These are phyloP conservation scores for Orestias chungarensis DNA, from an alignment of 2,797 vertebrate species.

Conservation along the genomic window DNA sequence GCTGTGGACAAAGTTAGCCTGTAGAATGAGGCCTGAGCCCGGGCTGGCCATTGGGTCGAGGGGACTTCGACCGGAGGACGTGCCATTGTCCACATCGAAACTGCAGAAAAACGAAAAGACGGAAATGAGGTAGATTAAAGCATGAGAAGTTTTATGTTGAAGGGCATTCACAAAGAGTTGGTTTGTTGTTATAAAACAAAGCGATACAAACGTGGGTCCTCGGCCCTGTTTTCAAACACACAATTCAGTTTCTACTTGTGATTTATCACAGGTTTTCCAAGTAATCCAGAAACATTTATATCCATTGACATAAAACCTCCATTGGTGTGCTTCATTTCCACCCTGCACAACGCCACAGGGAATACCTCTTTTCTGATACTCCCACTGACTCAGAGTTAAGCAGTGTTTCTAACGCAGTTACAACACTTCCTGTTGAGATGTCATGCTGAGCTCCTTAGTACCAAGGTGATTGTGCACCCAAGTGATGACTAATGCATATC, in stretches of 20 bases:
- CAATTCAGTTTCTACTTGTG: conserved; percentile 8
- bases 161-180: background rate
- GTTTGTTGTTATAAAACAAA: background rate
- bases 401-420: conserved; percentile 42
- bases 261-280: conserved; percentile 12
- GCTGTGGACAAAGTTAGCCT: conserved; percentile 98
- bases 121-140: background rate
- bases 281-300: conserved; percentile 14
- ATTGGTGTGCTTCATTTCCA: background rate
- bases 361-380: conserved; percentile 34
- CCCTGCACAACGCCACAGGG: conserved; percentile 24
- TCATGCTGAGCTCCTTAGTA: conserved; percentile 61
- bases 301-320: background rate
- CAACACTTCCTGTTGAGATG: conserved; percentile 39
- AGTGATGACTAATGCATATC: conserved; percentile 58
- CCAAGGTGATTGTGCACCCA: conserved; percentile 52
- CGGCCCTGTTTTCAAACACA: background rate
- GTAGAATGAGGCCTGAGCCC: conserved; percentile 96
- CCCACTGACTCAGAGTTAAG: conserved; percentile 41
- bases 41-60: conserved; percentile 98
- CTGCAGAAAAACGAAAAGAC: conserved; percentile 67
- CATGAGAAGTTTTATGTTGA: background rate
- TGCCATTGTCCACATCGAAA: conserved; percentile 99
- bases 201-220: background rate
- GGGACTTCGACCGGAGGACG: conserved; percentile 95